Base-by-base conservation (phyloP, 2,888 invertebrate species). In the Icerya purchasi region DNA sequence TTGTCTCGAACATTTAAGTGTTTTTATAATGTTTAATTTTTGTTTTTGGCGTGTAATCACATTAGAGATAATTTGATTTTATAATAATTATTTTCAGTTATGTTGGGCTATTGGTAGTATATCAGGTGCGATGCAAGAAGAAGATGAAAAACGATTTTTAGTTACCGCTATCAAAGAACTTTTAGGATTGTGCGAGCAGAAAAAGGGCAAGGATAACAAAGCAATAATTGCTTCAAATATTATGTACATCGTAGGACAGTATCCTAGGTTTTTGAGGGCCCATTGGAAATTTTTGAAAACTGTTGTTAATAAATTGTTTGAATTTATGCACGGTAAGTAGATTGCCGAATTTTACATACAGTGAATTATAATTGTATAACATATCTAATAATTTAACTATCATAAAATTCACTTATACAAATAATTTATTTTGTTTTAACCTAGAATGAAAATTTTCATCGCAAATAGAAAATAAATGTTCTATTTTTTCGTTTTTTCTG, bases 221-320 rank as follows among this genome's bases (percentile, higher is more conserved):
- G 98, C 98, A 61, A 98, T 99, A 66, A 96, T 99, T 69, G 98
- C 98, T 19, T 96, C 96, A 65, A 98, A 99, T 75, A 99, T 99
- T 64, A 99, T 99, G 98, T 97, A 99, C 74, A 97, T 99, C 62
- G 98, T 99, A 58, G 98, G 98, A 2, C 98, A 99, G 72, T 99
- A 99, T 75, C 98, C 98, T 53, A 76, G 97, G 62, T 99, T 99
- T 75, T 77, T 99, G 63, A 78, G 94, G 67, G 96, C 94, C n/a
- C 98, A 99, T 73, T 99, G 98, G 98, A 92, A 94, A 72, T 99
- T 99, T 74, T 78, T 99, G 64, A 99, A 98, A 78, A 99, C 98
- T 57, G 98, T 99, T 69, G 96, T 98, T 62, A 98, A 97, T 76
- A 98, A 98, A 76, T 79, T 99, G 61, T 99, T 99, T 76, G 98